These are phyloP conservation scores for Philantomba maxwellii DNA, from an alignment of 2,113 vertebrate species.

Conservation along the genomic window DNA sequence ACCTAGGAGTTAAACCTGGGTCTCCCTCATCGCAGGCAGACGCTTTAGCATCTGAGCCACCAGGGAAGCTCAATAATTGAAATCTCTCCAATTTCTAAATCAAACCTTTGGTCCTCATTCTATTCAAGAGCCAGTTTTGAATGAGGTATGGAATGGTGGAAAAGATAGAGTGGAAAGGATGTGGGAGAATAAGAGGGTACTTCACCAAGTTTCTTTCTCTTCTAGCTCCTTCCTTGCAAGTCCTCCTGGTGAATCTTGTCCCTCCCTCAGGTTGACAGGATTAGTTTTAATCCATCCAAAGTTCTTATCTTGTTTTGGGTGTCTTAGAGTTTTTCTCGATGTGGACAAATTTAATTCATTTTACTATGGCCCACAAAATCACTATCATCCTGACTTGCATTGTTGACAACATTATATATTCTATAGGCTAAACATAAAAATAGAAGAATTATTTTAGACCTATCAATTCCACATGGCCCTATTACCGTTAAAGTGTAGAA, in stretches of 20 bases:
- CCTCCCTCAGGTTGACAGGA: not conserved
- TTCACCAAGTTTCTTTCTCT: not conserved
- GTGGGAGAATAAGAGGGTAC: not conserved
- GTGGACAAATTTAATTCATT: not conserved
- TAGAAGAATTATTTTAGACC: not conserved
- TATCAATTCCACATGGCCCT: not conserved
- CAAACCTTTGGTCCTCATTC: not conserved
- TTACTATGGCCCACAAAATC: not conserved
- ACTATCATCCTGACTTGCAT: not conserved
- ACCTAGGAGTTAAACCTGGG: not conserved
- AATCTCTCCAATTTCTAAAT: not conserved
- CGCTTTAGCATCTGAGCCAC: not conserved
- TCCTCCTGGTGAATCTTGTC: not conserved
- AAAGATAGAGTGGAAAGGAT: not conserved
- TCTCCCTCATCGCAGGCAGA: not conserved
- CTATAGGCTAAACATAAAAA: not conserved
- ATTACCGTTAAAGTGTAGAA: not conserved
- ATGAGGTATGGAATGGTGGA: not conserved
- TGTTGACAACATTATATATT: not conserved
- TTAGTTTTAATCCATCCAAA: not conserved
- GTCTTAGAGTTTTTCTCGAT: not conserved
- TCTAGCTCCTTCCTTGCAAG: not conserved
- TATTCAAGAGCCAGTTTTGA: not conserved
- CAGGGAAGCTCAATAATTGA: not conserved
- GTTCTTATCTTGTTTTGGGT: not conserved